phyloP scores from a whole-genome alignment of 2,113 vertebrate species.

The Kobus ellipsiprymnus region DNA sequence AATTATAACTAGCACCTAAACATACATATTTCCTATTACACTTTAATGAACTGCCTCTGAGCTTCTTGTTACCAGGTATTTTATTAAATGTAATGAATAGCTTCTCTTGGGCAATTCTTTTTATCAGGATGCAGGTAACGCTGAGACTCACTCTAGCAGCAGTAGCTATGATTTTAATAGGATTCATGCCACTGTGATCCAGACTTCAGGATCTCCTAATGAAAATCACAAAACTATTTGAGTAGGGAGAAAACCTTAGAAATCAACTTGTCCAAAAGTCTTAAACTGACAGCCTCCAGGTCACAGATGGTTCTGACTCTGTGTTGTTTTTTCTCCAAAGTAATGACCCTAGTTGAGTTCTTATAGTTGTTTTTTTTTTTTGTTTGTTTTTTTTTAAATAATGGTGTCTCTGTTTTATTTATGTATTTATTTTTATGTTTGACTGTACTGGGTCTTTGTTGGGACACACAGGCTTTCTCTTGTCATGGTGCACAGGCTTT shows the following conservation, averaged over 20 bases:
- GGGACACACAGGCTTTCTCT: background rate
- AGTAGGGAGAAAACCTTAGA: background rate
- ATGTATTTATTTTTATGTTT: background rate
- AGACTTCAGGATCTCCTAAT: background rate
- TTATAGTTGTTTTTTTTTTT: background rate
- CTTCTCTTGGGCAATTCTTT: background rate
- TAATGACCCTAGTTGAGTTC: background rate
- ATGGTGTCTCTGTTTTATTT: background rate
- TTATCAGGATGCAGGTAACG: background rate
- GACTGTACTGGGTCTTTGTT: background rate
- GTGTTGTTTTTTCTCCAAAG: background rate
- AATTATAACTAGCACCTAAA: background rate
- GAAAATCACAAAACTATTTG: slow-evolving; percentile 9
- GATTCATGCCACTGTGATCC: background rate
- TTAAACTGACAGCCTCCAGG: background rate
- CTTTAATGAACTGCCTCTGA: slow-evolving; percentile 1
- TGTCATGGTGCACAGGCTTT: background rate
- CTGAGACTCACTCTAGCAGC: background rate
- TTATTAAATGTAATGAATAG: background rate
- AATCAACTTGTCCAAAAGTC: background rate
- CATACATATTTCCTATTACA: background rate
- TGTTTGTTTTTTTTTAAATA: background rate
- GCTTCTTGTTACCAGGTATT: background rate
- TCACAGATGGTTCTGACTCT: background rate
- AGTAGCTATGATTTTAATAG: slow-evolving; percentile 31